Conservation (phyloP, 1,140 invertebrate genomes). For the Chrysomallon squamiferum region DNA sequence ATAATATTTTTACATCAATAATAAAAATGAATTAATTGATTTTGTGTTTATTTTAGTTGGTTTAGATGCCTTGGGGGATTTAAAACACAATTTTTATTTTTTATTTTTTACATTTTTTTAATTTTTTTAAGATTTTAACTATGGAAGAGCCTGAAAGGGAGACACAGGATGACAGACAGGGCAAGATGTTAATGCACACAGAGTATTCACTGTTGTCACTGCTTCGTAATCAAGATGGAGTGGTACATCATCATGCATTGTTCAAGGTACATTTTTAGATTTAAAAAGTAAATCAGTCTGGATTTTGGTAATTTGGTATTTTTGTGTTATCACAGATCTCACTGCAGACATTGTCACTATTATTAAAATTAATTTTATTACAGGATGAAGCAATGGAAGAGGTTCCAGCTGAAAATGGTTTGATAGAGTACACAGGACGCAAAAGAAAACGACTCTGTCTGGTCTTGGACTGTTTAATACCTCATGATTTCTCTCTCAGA, state of each 20-base stretch:
- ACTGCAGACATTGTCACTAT: too few relatives aligned
- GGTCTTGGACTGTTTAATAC: slow-evolving; percentile 78
- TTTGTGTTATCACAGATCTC: too few relatives aligned
- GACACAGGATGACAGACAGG: slow-evolving; percentile 79
- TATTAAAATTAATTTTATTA: too few relatives aligned
- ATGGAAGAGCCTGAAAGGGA: slow-evolving; percentile 68
- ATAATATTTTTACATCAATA: too few relatives aligned
- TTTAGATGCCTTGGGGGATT: too few relatives aligned
- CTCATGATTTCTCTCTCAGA: slow-evolving; percentile 77
- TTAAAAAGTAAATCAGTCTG: too few relatives aligned
- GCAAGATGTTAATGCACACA: slow-evolving; percentile 82
- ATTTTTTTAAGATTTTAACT: slow-evolving; percentile 70
- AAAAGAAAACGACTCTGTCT: slow-evolving; percentile 74
- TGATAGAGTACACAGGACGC: slow-evolving; percentile 70
- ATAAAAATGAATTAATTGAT: background rate
- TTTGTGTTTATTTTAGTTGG: too few relatives aligned
- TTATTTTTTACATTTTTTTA: too few relatives aligned
- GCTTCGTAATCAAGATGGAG: slow-evolving; percentile 75
- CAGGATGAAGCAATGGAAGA: slow-evolving; percentile 78
- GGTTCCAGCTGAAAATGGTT: slow-evolving; percentile 63
- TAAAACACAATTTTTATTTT: too few relatives aligned
- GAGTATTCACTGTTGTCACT: slow-evolving; percentile 80
- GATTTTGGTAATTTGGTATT: too few relatives aligned
- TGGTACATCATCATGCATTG: slow-evolving; percentile 81
- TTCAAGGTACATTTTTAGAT: slow-evolving; percentile 77